Percentiles rank a stretch among this genome's conserved stretches.
Conservation (phyloP, 1,140 invertebrate genomes). For the Nebria ingens region DNA sequence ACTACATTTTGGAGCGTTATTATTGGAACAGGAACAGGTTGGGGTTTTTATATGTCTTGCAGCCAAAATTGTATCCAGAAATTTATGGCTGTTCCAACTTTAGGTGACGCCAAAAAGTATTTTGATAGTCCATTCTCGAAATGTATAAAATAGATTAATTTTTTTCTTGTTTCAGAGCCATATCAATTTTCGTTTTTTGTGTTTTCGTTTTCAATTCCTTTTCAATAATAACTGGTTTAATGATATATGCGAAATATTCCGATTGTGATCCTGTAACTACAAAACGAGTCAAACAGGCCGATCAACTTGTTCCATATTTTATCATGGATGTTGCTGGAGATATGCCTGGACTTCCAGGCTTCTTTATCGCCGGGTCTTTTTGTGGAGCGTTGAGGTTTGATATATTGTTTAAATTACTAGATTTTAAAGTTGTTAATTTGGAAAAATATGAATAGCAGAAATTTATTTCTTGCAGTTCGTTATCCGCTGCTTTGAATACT, state of each 20-base stretch:
- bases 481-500: constrained; percentile 48
- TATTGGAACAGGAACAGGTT: constrained; percentile 44
- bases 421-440: background rate
- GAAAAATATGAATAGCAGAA: no score
- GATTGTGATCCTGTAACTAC: constrained; percentile 47
- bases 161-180: constrained; percentile 21
- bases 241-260: constrained; percentile 48
- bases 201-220: constrained; percentile 34
- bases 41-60: constrained; percentile 43
- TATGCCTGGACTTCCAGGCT: constrained; percentile 48
- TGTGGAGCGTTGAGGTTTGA: constrained; percentile 50
- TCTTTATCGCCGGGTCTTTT: constrained; percentile 59
- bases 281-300: constrained; percentile 32
- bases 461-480: constrained; percentile 39
- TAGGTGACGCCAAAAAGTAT: constrained; percentile 22
- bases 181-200: constrained; percentile 28
- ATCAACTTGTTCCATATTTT: constrained; percentile 46
- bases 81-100: constrained; percentile 40
- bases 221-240: constrained; percentile 38
- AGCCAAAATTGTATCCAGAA: constrained; percentile 48
- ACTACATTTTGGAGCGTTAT: constrained; percentile 45
- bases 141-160: background rate
- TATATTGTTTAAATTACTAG: constrained; percentile 3
- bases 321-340: constrained; percentile 45
- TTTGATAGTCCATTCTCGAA: no score